These are phyloP conservation scores for Lamellibrachia columna DNA, from an alignment of 2,888 invertebrate genomes.

Conservation along the genomic window DNA sequence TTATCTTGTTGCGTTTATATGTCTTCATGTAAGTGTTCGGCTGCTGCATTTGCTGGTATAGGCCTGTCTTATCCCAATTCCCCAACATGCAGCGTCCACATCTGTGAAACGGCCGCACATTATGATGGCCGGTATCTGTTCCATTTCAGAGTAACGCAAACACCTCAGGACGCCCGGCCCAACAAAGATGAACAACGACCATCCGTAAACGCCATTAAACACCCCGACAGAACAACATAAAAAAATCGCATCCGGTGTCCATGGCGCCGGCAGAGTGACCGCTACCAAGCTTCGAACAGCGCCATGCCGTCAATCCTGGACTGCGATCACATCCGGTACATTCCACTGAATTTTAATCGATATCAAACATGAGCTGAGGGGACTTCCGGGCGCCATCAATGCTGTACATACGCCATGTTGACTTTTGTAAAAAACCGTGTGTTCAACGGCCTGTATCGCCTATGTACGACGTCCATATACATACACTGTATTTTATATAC, in stretches of 20 bases:
- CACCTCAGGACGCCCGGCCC: constrained; percentile 3
- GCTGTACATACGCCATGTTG: constrained; percentile 1
- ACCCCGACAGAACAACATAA: background rate
- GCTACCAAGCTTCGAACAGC: background rate
- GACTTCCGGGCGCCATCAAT: background rate
- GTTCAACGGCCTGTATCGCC: background rate
- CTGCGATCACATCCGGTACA: background rate
- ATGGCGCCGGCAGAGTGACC: background rate
- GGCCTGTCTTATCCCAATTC: background rate
- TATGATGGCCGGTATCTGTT: background rate
- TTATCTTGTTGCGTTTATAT: background rate
- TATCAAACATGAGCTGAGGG: background rate
- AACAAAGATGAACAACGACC: background rate
- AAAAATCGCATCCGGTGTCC: background rate
- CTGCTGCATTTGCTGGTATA: background rate
- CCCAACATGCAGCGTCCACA: background rate
- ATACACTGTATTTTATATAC: background rate
- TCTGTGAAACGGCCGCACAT: background rate
- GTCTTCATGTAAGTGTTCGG: background rate
- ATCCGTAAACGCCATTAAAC: background rate
- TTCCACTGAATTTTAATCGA: background rate
- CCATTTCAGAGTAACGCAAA: background rate
- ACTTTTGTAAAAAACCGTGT: background rate
- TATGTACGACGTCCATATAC: background rate
- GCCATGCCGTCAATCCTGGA: background rate